Base-by-base conservation (phyloP, 1,140 invertebrate genomes). In the Sesamia nonagrioides region DNA sequence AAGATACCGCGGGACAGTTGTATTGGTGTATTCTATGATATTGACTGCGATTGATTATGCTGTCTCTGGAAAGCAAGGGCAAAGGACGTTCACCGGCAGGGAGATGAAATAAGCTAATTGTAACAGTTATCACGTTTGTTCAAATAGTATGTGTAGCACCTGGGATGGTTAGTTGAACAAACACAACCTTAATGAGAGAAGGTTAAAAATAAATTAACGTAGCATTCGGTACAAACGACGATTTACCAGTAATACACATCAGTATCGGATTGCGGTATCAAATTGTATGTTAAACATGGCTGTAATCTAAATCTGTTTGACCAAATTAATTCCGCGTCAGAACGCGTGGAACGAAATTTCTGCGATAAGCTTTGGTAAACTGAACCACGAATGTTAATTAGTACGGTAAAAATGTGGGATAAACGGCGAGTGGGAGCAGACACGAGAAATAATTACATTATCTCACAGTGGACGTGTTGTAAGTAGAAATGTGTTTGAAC, bases 381-480 rank as follows among this genome's bases (percentile, higher is more conserved):
- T 68, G 37, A 72, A 80, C 76, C 81, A 74, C 83, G 75, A 84
- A 82, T 87, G 61, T 87, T 88, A 90, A 89, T 89, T 86, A 85
- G 74, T 76, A 52, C 58, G 75, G 78, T 86, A 84, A 87, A 83
- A 84, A 88, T 81, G 81, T 54, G 84, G 58, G 61, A 56, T 83
- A 82, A 83, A 79, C 80, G 71, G 63, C 69, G 68, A 60, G 74
- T 18, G 56, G 18, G 48, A 60, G 75, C 82, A 77, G 81, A 83
- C 82, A 84, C 71, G 83, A 69, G 72, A 82, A 84, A 89, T 92
- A 91, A 92, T 92, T 90, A 89, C 86, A 91, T 90, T 92, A 91
- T 89, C 89, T 90, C 85, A 84, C 87, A 87, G 80, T 80, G 66
- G 82, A 82, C 85, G 82, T 78, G 79, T 81, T 82, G 75, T 83